Evolutionary conservation across 2,888 invertebrate genomes (phyloP).

Genomic region (Serripes groenlandicus): DNA sequence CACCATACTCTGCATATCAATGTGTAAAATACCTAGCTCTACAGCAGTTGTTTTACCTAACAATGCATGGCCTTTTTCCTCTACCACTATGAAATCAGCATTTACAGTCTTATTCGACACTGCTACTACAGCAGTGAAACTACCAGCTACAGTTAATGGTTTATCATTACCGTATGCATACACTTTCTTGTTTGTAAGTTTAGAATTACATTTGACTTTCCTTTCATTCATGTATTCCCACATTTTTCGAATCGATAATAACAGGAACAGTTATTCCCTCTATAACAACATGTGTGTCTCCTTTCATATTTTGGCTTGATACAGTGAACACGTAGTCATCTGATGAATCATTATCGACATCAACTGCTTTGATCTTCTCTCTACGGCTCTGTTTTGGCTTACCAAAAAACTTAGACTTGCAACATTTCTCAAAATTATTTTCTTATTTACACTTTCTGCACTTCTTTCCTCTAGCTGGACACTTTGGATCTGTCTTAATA

Average conservation of each 20-base stretch:
- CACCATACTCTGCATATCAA: conserved; percentile 1
- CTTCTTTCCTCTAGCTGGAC: conserved; percentile 40
- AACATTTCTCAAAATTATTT: conserved; percentile 38
- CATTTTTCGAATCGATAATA: conserved; percentile 36
- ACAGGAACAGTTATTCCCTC: conserved; percentile 22
- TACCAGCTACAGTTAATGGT: conserved; percentile 37
- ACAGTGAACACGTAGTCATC: conserved; percentile 2
- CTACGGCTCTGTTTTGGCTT: background rate
- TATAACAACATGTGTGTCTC: background rate
- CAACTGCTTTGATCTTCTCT: background rate
- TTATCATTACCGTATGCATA: conserved; percentile 43
- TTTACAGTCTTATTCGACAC: conserved; percentile 16
- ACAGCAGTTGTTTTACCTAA: conserved; percentile 21
- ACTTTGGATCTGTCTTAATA: conserved; percentile 23
- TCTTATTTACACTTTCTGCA: conserved; percentile 32
- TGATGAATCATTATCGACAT: conserved; percentile 1
- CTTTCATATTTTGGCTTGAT: background rate
- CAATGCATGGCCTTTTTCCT: conserved; percentile 34
- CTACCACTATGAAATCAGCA: conserved; percentile 33
- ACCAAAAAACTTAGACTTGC: conserved; percentile 18
- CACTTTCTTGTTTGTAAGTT: conserved; percentile 22
- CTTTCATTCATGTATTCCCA: conserved; percentile 37
- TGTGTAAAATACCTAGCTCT: conserved; percentile 33
- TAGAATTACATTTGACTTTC: conserved; percentile 31
- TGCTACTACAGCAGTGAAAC: conserved; percentile 18